phyloP scores from a whole-genome alignment of 2,113 vertebrate genomes.

The Leiothrix lutea region DNA sequence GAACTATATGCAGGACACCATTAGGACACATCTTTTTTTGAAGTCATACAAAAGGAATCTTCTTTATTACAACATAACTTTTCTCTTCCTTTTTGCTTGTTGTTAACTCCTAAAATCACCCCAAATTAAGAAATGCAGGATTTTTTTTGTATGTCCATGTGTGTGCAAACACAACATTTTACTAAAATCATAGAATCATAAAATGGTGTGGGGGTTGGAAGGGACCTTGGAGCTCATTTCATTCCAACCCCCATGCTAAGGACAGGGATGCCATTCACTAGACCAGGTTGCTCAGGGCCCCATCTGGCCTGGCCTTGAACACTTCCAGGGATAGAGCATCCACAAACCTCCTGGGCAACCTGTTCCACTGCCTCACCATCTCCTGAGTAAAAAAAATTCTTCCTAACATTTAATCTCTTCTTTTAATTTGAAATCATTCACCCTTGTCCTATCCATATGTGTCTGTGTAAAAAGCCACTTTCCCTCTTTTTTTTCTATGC shows the following conservation, averaged over 20 bases:
- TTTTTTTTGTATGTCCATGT: not conserved
- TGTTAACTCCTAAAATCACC: not conserved
- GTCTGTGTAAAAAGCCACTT: not conserved
- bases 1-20: not conserved
- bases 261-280: not conserved
- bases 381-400: not conserved
- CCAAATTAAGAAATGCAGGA: not conserved
- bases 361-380: not conserved
- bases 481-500: no score
- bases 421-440: not conserved
- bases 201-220: not conserved
- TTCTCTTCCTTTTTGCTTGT: not conserved
- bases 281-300: not conserved
- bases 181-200: not conserved
- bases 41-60: not conserved
- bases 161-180: not conserved
- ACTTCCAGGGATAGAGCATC: not conserved
- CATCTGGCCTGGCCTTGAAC: not conserved
- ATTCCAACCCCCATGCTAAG: not conserved
- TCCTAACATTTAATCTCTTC: not conserved
- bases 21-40: not conserved
- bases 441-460: not conserved
- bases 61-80: not conserved
- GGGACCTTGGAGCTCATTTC: not conserved
- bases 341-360: not conserved